These are phyloP conservation scores for Netelia melanura DNA, from an alignment of 2,888 invertebrate genomes.

Conservation along the genomic window DNA sequence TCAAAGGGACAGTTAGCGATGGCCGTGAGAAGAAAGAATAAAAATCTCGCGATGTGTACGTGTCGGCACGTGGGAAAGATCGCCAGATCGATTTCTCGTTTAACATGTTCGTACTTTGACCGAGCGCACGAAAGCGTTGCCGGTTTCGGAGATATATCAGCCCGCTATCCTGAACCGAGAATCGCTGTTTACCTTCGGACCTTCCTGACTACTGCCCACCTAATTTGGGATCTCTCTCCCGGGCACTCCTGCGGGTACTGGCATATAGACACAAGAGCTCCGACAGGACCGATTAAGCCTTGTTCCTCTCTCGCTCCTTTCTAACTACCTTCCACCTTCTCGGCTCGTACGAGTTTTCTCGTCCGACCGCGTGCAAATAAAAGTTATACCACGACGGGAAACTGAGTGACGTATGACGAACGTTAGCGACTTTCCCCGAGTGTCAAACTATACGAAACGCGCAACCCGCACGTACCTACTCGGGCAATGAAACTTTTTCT, in stretches of 20 bases:
- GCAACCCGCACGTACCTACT: conserved; percentile 29
- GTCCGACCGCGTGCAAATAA: conserved; percentile 40
- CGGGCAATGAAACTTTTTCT: background rate
- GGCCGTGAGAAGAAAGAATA: conserved; percentile 32
- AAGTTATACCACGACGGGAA: conserved; percentile 32
- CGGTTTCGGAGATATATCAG: conserved; percentile 7
- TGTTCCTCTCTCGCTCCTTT: conserved; percentile 22
- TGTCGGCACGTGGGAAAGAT: conserved; percentile 2
- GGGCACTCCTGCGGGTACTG: conserved; percentile 56
- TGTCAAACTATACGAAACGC: background rate
- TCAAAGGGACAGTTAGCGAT: conserved; percentile 18
- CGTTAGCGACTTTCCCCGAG: background rate
- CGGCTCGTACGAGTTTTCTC: conserved; percentile 8
- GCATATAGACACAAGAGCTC: conserved; percentile 59
- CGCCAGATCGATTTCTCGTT: conserved; percentile 18
- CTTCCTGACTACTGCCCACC: conserved; percentile 60
- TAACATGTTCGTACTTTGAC: conserved; percentile 47
- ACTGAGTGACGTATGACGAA: conserved; percentile 22
- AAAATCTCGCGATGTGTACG: background rate
- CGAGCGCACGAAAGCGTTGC: conserved; percentile 13
- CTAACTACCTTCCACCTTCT: conserved; percentile 2
- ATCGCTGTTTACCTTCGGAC: conserved; percentile 62
- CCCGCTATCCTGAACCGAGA: conserved; percentile 21
- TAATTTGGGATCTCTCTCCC: conserved; percentile 52
- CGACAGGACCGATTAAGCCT: conserved; percentile 56